Base-by-base conservation (phyloP, 2,113 vertebrate species). In the Tylochromis polylepis region DNA sequence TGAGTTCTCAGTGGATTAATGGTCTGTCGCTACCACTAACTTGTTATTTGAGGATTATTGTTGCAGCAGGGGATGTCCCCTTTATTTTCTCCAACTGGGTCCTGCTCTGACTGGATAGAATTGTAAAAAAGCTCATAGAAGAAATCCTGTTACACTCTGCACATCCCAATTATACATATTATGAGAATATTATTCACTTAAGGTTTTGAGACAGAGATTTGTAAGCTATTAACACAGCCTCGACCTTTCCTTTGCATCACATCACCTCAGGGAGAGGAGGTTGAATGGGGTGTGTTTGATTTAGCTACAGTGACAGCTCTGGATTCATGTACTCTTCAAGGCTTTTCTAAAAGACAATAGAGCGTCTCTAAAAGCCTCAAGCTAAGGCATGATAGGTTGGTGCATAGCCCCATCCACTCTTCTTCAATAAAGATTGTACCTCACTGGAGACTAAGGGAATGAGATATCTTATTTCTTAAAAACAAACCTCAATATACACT, bases 1-100 rank as follows among this genome's bases (percentile, higher is more conserved):
- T 94, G 92, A 96, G 89, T 79, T 87, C 90, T 90, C 85, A 90
- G 77, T 92, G 62, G 83, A 85, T 90, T 94, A 95, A 94, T 91
- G 93, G 85, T 65, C 24, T 93, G 93, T 95, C 92, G 88, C 81
- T 87, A 88, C 87, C 41, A 90, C 88, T 94, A 75, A 87, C 27
- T 82, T 92, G 49, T 85, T 38, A 82, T 84, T 49, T 70, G 24
- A 86, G 56, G 87, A 86, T 94, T 86, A 88, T 56, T 58, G 22
- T 34, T 53, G 34, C 8, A 75, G 79, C 27, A 27, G 67, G 43
- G 34, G 65, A 77, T 53, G 79, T 88, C 81, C 75, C 79, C 58
- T 80, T 60, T 83, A 46, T 87, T 85, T 67, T 82, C 85, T 77
- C 41, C 41, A 81, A 82, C 51, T 59, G 16, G 31, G 5, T 29